These are phyloP conservation scores for Centrocercus urophasianus DNA, from an alignment of 2,113 vertebrate species.

Conservation along the genomic window DNA sequence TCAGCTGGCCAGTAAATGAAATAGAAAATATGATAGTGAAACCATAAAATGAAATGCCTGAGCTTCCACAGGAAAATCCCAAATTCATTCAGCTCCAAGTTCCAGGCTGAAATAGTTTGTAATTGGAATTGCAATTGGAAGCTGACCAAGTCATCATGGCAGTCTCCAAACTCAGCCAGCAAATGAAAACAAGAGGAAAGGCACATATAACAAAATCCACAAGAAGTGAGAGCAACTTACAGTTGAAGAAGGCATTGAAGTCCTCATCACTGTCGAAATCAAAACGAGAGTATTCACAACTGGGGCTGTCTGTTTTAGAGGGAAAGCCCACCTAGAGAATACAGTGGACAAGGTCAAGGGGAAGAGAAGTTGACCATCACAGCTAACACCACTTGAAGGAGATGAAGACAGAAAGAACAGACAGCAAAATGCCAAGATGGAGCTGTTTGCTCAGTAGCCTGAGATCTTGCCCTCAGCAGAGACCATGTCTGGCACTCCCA, in stretches of 20 bases:
- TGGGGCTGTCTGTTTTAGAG: slow-evolving; percentile 88
- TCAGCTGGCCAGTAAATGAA: background rate
- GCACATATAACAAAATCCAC: background rate
- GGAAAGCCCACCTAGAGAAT: slow-evolving; percentile 91
- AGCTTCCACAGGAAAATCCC: background rate
- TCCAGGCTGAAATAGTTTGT: background rate
- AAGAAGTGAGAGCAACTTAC: slow-evolving; percentile 78
- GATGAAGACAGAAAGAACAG: background rate
- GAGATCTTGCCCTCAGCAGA: background rate
- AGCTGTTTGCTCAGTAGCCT: background rate
- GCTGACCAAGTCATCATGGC: background rate
- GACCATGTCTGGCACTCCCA: background rate
- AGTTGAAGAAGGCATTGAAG: slow-evolving; percentile 92
- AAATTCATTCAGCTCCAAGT: background rate
- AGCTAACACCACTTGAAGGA: background rate
- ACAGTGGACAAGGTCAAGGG: background rate
- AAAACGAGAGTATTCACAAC: slow-evolving; percentile 92
- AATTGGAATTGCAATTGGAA: background rate
- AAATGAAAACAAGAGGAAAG: background rate
- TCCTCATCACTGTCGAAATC: slow-evolving; percentile 98
- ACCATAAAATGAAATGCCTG: background rate
- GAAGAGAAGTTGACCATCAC: background rate
- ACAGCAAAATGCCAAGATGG: background rate
- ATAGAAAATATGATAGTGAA: background rate
- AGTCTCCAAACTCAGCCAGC: background rate